Evolutionary conservation across 2,797 vertebrate species (phyloP).

Genomic region (Chelidonichthys spinosus): DNA sequence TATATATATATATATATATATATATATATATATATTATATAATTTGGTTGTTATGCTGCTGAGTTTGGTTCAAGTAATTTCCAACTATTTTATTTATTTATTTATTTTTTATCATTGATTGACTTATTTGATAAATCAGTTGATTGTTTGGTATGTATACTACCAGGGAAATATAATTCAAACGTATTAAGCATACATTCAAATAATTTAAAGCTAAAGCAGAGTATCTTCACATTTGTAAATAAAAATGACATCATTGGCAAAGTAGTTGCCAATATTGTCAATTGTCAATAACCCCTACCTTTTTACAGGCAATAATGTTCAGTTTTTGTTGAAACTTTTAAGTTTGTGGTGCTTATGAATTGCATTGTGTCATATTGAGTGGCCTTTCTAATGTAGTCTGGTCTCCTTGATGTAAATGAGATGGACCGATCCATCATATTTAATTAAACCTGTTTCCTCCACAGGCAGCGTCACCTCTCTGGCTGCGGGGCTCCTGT

Average conservation of each 20-base stretch:
- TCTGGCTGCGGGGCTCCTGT: conserved; percentile 89
- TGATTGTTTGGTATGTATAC: background rate
- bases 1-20: too few relatives aligned
- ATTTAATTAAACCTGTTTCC: background rate
- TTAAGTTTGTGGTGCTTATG: background rate
- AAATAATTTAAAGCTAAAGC: background rate
- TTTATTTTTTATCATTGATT: background rate
- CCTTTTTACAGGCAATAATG: background rate
- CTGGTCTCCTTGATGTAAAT: background rate
- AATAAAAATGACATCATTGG: too few relatives aligned
- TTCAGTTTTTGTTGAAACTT: background rate
- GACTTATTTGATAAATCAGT: background rate
- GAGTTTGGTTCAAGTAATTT: too few relatives aligned
- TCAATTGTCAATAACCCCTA: background rate
- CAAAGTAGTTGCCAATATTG: too few relatives aligned
- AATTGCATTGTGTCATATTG: too few relatives aligned
- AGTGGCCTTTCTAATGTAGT: too few relatives aligned
- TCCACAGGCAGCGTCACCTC: conserved; percentile 89
- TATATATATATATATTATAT: too few relatives aligned
- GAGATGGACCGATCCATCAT: background rate
- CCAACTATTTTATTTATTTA: too few relatives aligned
- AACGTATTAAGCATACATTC: background rate
- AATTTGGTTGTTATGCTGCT: too few relatives aligned
- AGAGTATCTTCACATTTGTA: background rate
- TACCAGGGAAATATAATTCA: background rate